A percentile compares a stretch with the other conserved stretches of the same genome.
Conservation (phyloP, 1,140 invertebrate species). For the Macrosteles quadrilineatus region DNA sequence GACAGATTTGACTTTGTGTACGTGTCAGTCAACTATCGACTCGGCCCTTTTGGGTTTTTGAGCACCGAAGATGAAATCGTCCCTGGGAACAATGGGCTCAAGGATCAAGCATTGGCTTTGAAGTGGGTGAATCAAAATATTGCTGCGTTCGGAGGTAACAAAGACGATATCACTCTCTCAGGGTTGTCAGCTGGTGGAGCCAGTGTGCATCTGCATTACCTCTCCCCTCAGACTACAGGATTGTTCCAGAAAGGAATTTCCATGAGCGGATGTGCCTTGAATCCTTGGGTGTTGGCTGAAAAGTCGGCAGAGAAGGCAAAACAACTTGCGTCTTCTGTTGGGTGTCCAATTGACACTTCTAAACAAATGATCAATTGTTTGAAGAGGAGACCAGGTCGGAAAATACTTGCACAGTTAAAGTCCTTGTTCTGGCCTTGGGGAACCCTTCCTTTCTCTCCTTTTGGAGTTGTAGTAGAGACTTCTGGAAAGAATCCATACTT, state of each 20-base stretch:
- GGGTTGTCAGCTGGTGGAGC: slow-evolving; percentile 35
- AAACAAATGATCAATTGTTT: slow-evolving; percentile 69
- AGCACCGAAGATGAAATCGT: slow-evolving; percentile 35
- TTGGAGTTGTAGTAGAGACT: slow-evolving; percentile 4
- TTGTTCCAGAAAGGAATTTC: slow-evolving; percentile 64
- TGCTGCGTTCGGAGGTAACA: slow-evolving; percentile 32
- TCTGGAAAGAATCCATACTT: slow-evolving; percentile 46
- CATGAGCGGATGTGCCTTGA: slow-evolving; percentile 72
- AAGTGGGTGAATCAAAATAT: slow-evolving; percentile 38
- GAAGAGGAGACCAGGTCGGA: slow-evolving; percentile 59
- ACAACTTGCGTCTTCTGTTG: slow-evolving; percentile 63
- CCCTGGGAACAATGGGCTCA: slow-evolving; percentile 37
- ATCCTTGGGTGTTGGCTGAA: slow-evolving; percentile 69
- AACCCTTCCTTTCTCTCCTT: slow-evolving; percentile 15
- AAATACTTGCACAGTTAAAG: slow-evolving; percentile 48
- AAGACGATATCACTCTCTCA: slow-evolving; percentile 26
- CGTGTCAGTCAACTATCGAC: slow-evolving; percentile 69
- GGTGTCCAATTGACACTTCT: slow-evolving; percentile 62
- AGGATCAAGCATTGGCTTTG: slow-evolving; percentile 36
- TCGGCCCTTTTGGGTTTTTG: slow-evolving; percentile 47
- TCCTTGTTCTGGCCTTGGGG: not conserved
- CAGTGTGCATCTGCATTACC: slow-evolving; percentile 32
- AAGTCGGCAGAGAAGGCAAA: slow-evolving; percentile 66
- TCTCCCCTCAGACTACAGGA: slow-evolving; percentile 36
- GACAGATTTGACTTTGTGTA: slow-evolving; percentile 60